Evolutionary conservation across 2,888 invertebrate genomes (phyloP), one percentile per base, ranked within the genome.

Genomic region (Drosophila maculinotata): DNA sequence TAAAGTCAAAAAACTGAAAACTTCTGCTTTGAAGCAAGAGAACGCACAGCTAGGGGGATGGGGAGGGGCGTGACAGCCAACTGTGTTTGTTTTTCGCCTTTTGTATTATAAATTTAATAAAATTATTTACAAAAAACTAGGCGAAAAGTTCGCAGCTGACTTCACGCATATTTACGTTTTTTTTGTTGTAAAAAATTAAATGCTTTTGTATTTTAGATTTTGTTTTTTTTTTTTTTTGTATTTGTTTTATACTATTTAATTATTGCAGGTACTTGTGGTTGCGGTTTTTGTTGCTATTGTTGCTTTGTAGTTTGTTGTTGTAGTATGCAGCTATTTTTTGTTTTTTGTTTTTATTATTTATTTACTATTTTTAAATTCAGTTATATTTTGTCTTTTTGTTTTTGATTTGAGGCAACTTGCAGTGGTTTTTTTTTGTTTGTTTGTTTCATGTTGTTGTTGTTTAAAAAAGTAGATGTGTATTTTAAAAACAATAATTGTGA

Each of bases 261-360:
- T 79, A 81, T 87, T 90, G 90, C 91, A 91, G 91, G 91, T 91
- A 91, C 91, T 90, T 90, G 88, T 89, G 91, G 90, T 91, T 89
- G 84, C 90, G 90, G 88, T 90, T 87, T 88, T 79, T 76, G 78
- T 87, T 87, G 82, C 79, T 83, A 84, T 84, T 84, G 78, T 83
- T 83, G 79, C 82, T 80, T 74, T 83, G 82, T 83, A 87, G 87
- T 85, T 41, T 59, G 41, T 63, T 62, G 68, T 54, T 45, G 72
- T 72, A 52, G 69, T 60, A 35, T 66, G 69, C 60, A 62, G 71
- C 47, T 73, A 57, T 80, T 83, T 68, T 58, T 53, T 45, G 26
- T 80, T 83, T 68, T 58, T 53, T 45, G 26, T 47, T 30, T 38
- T 44, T 31, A 44, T 64, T 58, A 44, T 33, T 48, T 45, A 54